Evolutionary conservation across 2,888 invertebrate species (phyloP).

Genomic region (Lumbricus terrestris): DNA sequence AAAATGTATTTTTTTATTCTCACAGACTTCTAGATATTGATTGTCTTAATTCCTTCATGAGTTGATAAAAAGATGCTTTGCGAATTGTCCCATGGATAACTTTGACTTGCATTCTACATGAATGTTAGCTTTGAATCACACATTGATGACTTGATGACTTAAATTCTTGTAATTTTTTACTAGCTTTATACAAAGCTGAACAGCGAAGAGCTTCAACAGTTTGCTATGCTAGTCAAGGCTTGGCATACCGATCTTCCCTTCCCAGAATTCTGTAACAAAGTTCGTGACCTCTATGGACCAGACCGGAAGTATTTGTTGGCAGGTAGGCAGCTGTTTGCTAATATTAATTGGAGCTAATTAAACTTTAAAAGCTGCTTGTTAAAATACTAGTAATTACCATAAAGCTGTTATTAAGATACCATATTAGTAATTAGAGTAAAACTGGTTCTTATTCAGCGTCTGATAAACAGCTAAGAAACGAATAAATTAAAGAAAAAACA

Average conservation of each 20-base stretch:
- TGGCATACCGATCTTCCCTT: slow-evolving; percentile 50
- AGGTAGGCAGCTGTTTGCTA: slow-evolving; percentile 46
- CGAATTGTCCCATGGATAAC: neutral
- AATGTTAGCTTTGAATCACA: neutral
- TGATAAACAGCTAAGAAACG: no score
- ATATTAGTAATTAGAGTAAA: neutral
- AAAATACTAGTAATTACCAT: neutral
- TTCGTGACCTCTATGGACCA: slow-evolving; percentile 58
- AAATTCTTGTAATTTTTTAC: neutral
- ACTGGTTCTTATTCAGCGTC: neutral
- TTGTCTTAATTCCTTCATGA: neutral
- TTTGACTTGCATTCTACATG: neutral
- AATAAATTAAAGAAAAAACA: no score
- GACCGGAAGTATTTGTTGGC: slow-evolving; percentile 58
- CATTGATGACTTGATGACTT: neutral
- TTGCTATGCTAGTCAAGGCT: slow-evolving; percentile 50
- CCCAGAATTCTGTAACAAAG: slow-evolving; percentile 58
- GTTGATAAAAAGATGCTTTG: neutral
- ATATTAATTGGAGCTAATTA: no score
- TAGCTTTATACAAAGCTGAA: slow-evolving; percentile 53
- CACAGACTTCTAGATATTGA: neutral
- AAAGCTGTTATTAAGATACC: neutral
- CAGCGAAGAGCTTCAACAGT: slow-evolving; percentile 51
- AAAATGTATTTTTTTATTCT: neutral
- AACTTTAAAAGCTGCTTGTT: neutral